Evolutionary conservation across 2,113 vertebrate genomes (phyloP).

Genomic region (Siniperca knerii): DNA sequence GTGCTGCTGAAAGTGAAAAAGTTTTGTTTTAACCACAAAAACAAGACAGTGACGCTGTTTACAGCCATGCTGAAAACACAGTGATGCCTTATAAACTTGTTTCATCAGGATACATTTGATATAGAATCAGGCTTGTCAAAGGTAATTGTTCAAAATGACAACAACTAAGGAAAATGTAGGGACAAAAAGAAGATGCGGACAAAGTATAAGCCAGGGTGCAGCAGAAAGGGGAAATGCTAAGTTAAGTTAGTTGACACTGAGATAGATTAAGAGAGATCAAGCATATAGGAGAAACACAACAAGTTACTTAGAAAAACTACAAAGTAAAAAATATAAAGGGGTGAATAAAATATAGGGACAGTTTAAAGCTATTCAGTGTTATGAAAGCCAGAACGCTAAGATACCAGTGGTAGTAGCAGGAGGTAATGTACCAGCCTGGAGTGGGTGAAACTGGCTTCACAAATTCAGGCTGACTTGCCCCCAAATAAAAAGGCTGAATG

Average conservation of each 20-base stretch:
- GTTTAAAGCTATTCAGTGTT: neutral
- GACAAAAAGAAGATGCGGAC: neutral
- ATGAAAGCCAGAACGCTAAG: neutral
- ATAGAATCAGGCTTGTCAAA: neutral
- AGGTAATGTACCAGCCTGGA: neutral
- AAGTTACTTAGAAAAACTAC: neutral
- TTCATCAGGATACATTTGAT: neutral
- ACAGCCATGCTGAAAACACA: neutral
- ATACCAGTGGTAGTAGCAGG: neutral
- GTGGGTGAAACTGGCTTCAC: neutral
- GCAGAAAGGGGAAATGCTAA: neutral
- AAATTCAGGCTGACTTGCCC: conserved; percentile 24
- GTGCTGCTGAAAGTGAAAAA: neutral
- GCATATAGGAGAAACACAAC: neutral
- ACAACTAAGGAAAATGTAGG: neutral
- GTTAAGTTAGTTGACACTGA: neutral
- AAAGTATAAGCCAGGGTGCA: neutral
- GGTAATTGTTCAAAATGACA: neutral
- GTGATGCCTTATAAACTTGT: neutral
- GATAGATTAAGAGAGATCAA: neutral
- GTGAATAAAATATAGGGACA: neutral
- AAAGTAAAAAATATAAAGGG: neutral
- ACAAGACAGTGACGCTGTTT: neutral
- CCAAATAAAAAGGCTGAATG: conserved; percentile 14
- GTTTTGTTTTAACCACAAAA: conserved; percentile 1